Base-by-base conservation (phyloP, 2,888 invertebrate genomes). In the Scaptomyza cyrtandrae region DNA sequence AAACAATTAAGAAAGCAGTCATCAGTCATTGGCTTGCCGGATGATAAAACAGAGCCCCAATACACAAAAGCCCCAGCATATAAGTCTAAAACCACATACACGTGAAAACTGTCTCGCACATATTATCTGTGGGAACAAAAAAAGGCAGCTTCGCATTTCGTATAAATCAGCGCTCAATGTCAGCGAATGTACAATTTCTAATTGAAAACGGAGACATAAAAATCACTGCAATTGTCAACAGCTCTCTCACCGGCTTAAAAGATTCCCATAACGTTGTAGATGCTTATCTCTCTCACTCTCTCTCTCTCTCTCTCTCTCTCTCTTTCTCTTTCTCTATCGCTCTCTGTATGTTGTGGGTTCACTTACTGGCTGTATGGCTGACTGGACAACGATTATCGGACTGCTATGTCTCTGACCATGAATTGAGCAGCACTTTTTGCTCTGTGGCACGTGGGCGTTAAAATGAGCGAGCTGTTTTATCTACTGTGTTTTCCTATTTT, bases 141-240 rank as follows among this genome's bases (percentile, higher is more conserved):
- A 59, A 48, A 56, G 69, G 71, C 60, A 43, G 45, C 59, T 54
- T 65, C 66, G 57, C 82, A 64, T 76, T 82, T 81, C 68, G 55
- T 55, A 80, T 82, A 85, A 85, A 87, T 87, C 88, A 87, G 49
- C 80, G 80, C 76, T 82, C 84, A 85, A 82, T 85, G 84, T 68
- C 87, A 85, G 75, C 71, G 50, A 59, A 70, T 63, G 70, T 71
- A 65, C 76, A 66, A 78, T 67, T 81, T 86, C 81, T 78, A 87
- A 85, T 85, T 87, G 85, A 83, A 85, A 78, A 78, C 85, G 85
- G 76, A 85, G 85, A 87, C 85, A 78, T 76, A 80, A 78, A 84
- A 87, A 80, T 80, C 81, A 71, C 72, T 48, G 64, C 58, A 64
- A 58, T 60, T 68, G 63, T 60, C 75, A 69, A 50, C 45, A 37